A percentile compares a stretch with the other conserved stretches of the same genome.
phyloP scores from a whole-genome alignment of 2,797 vertebrate species.

The Sternarchorhynchus goeldii region DNA sequence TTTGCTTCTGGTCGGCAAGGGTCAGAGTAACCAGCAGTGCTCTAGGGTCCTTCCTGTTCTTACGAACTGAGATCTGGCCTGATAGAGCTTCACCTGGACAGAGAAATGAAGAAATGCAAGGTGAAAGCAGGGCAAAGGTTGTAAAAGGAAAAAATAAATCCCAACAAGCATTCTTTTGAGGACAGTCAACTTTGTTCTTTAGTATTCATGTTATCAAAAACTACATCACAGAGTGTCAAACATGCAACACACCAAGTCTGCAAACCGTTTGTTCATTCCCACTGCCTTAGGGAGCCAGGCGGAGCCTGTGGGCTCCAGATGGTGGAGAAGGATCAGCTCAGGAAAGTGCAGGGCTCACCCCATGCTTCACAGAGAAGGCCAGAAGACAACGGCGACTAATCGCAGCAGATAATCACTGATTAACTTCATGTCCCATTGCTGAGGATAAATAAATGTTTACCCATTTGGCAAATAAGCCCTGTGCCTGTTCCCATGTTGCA shows the following conservation, averaged over 20 bases:
- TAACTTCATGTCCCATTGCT: slow-evolving; percentile 74
- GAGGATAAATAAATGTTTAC: slow-evolving; percentile 77
- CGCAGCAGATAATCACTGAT: slow-evolving; percentile 74
- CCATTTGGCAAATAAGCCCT: slow-evolving; percentile 69
- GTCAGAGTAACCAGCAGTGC: slow-evolving; percentile 84
- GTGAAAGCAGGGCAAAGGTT: not conserved
- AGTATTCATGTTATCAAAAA: too few relatives aligned
- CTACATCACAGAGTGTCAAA: not conserved
- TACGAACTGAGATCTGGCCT: slow-evolving; percentile 84
- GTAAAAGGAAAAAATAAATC: not conserved
- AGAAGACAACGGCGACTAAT: slow-evolving; percentile 62
- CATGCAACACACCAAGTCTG: not conserved
- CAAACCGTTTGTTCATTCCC: not conserved
- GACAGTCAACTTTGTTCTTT: too few relatives aligned
- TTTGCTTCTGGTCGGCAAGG: slow-evolving; percentile 77
- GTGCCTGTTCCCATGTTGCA: slow-evolving; percentile 14
- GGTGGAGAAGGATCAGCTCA: slow-evolving; percentile 54
- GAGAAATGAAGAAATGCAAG: slow-evolving; percentile 14
- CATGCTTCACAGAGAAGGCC: slow-evolving; percentile 42
- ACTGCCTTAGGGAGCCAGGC: not conserved
- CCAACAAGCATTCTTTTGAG: not conserved
- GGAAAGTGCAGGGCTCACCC: slow-evolving; percentile 55
- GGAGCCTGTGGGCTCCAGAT: slow-evolving; percentile 65
- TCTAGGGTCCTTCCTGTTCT: slow-evolving; percentile 92
- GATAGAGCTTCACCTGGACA: slow-evolving; percentile 80